These are phyloP conservation scores for Hydrophis major DNA, from an alignment of 2,797 vertebrate genomes.

Conservation along the genomic window DNA sequence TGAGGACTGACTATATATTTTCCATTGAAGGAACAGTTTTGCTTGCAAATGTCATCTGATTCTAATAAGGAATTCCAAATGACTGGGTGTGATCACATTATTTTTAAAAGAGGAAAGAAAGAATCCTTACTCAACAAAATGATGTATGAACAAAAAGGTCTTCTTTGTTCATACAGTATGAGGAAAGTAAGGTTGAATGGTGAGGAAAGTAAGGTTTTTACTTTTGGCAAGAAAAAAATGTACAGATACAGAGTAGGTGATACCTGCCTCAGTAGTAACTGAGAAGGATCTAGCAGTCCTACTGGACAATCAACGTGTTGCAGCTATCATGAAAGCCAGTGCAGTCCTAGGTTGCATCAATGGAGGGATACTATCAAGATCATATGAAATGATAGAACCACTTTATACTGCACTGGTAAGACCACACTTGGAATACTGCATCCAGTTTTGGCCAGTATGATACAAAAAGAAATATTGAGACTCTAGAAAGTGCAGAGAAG, in stretches of 20 bases:
- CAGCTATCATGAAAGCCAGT: neutral
- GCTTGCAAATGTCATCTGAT: neutral
- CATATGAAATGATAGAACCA: neutral
- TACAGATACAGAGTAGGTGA: neutral
- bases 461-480: neutral
- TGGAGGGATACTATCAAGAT: neutral
- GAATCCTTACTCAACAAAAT: neutral
- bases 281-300: neutral
- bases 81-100: neutral
- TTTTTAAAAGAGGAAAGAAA: neutral
- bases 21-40: neutral
- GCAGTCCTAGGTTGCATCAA: neutral
- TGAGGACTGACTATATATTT: neutral
- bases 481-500: neutral
- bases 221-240: neutral
- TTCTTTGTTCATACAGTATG: neutral
- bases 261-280: neutral
- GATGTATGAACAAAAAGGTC: neutral
- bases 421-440: neutral
- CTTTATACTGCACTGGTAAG: neutral
- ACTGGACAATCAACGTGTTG: neutral
- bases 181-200: neutral
- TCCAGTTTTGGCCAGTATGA: neutral
- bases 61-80: neutral
- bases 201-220: neutral